phyloP scores from a whole-genome alignment of 2,113 vertebrate species.

The Pseudopodoces humilis region DNA sequence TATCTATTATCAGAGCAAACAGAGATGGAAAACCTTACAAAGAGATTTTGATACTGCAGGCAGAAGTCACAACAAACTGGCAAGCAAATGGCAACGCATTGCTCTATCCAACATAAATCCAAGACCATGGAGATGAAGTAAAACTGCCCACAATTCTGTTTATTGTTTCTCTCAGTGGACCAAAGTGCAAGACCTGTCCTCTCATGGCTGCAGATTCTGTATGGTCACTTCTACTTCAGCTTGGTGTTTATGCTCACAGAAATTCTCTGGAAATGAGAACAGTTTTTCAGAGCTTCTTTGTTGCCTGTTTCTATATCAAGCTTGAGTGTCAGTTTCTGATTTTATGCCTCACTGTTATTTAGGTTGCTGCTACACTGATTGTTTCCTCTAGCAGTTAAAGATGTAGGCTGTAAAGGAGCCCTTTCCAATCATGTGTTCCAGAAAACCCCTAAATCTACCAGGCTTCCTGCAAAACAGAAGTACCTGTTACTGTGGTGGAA shows the following conservation, averaged over 20 bases:
- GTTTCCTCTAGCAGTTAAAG: background rate
- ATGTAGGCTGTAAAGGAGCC: background rate
- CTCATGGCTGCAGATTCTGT: background rate
- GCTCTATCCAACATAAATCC: background rate
- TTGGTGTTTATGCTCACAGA: background rate
- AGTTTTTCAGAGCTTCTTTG: background rate
- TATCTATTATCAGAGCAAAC: background rate
- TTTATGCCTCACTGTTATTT: background rate
- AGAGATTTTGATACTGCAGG: background rate
- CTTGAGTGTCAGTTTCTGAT: background rate
- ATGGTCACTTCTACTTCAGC: background rate
- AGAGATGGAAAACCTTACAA: background rate
- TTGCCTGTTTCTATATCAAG: background rate
- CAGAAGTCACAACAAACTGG: background rate
- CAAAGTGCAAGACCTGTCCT: background rate
- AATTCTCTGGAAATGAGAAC: background rate
- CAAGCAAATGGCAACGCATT: background rate
- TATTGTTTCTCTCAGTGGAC: background rate
- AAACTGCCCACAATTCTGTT: background rate
- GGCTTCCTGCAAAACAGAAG: background rate
- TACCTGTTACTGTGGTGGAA: background rate
- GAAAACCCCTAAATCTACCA: background rate
- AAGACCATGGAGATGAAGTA: background rate
- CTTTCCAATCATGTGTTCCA: background rate
- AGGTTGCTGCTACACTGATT: background rate